Evolutionary conservation across 2,888 invertebrate genomes (phyloP).

Genomic region (Mesorhabditis spiculigera): DNA sequence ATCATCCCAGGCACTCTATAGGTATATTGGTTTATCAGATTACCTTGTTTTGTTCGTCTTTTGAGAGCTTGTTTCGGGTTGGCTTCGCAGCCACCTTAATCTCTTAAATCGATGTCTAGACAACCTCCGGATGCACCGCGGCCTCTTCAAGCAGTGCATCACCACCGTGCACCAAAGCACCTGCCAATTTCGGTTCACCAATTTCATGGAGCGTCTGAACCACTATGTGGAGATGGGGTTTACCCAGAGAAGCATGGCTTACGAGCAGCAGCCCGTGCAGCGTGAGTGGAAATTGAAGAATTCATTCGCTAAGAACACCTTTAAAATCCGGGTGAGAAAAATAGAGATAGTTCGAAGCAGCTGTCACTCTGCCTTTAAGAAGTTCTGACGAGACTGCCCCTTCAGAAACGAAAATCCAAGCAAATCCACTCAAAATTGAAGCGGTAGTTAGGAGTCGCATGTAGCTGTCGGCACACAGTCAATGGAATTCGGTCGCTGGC

Average conservation of each 20-base stretch:
- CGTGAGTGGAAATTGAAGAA: conserved; percentile 11
- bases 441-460: no score
- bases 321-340: no score
- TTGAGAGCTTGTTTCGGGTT: no score
- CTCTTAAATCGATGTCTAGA: conserved; percentile 13
- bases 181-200: conserved; percentile 27
- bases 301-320: no score
- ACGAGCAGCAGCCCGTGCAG: conserved; percentile 25
- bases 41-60: no score
- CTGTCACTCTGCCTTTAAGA: background rate
- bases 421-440: no score
- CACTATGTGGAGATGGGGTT: conserved; percentile 19
- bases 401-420: no score
- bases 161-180: conserved; percentile 20
- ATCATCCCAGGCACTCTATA: conserved; percentile 25
- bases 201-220: conserved; percentile 24
- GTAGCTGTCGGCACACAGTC: no score
- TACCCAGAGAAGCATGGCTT: conserved; percentile 16
- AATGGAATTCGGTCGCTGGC: no score
- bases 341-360: background rate
- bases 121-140: conserved; percentile 27
- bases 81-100: no score
- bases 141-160: conserved; percentile 31
- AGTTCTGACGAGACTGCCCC: background rate
- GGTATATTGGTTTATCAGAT: conserved; percentile 14